Base-by-base conservation (phyloP, 2,888 invertebrate species). In the Luperina testacea region DNA sequence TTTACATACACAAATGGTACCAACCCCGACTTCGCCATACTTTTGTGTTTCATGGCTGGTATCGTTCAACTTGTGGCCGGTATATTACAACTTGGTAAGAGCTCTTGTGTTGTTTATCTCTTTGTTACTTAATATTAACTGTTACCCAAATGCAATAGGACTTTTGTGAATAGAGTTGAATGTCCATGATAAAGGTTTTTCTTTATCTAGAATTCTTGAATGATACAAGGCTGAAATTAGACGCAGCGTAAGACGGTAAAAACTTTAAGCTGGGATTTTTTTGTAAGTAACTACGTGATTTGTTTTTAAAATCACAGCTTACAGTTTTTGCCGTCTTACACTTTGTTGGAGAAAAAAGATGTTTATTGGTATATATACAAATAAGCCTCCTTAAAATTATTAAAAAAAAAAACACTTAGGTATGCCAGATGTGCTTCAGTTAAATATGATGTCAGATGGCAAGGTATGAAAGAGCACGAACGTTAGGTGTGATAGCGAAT, bases 41-140 rank as follows among this genome's bases (percentile, higher is more conserved):
- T 98, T 4, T 95, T 98, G 5, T 98, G 98, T 87, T 97, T 98
- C 84, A 93, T 98, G 17, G 96, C 97, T 71, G 98, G 98, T 67
- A 94, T 98, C 75, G 96, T 98, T 13, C 98, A 98, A 89, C 91
- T 98, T 38, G 84, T 97, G 0, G 97, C 98, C 83, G 98, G 98
- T 6, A 87, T 98, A 64, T 93, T 97, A 11, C 97, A 97, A 92
- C 95, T 98, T 83, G 98, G 98, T 98, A 94, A 95, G 94, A 72
- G 5, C 13, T 53, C 17, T 38, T 77, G 20, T 48, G n/a, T 68
- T 20, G 8, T 68, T 80, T 57, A 61, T 67, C 2, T 79, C 24
- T 76, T 27, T 59, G 17, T 27, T 82, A 38, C 7, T 53, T 9
- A 24, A 53, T 45, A 24, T 68, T 38, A 9, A 57, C 27, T 32